phyloP scores from a whole-genome alignment of 2,113 vertebrate species.

The Corydoras sp. region DNA sequence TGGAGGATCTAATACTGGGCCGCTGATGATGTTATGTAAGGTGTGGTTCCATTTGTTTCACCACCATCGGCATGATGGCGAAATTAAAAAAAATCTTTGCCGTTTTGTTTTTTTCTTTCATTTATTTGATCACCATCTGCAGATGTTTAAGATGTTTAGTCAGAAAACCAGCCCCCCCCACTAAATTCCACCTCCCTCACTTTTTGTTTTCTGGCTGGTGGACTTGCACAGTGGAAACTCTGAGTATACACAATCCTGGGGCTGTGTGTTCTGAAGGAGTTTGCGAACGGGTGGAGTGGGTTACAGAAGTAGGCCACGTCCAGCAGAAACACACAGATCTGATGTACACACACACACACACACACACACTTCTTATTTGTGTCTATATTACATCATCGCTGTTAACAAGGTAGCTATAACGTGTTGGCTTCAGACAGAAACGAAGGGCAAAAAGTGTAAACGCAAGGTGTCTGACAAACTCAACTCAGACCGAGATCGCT shows the following conservation, averaged over 20 bases:
- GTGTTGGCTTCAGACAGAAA: neutral
- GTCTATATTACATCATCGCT: neutral
- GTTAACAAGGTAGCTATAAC: neutral
- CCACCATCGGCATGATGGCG: neutral
- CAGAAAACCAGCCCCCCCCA: neutral
- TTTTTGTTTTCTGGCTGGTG: slow-evolving; percentile 11
- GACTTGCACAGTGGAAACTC: slow-evolving; percentile 33
- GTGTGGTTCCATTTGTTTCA: slow-evolving; percentile 1
- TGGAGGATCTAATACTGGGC: slow-evolving; percentile 19
- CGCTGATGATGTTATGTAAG: slow-evolving; percentile 11
- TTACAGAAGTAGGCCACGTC: slow-evolving; percentile 35
- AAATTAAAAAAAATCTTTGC: neutral
- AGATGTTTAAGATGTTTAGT: neutral
- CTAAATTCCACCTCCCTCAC: neutral
- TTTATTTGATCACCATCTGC: neutral
- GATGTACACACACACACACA: neutral
- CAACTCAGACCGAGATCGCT: slow-evolving; percentile 10
- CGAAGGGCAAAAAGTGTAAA: neutral
- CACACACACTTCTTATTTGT: neutral
- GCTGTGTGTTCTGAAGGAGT: slow-evolving; percentile 1
- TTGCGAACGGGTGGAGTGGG: slow-evolving; percentile 25
- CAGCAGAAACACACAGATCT: neutral
- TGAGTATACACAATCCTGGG: slow-evolving; percentile 22
- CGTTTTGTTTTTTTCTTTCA: neutral
- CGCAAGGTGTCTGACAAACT: slow-evolving; percentile 15